Evolutionary conservation across 2,797 vertebrate species (phyloP).

Genomic region (Gymnothorax reevesii): DNA sequence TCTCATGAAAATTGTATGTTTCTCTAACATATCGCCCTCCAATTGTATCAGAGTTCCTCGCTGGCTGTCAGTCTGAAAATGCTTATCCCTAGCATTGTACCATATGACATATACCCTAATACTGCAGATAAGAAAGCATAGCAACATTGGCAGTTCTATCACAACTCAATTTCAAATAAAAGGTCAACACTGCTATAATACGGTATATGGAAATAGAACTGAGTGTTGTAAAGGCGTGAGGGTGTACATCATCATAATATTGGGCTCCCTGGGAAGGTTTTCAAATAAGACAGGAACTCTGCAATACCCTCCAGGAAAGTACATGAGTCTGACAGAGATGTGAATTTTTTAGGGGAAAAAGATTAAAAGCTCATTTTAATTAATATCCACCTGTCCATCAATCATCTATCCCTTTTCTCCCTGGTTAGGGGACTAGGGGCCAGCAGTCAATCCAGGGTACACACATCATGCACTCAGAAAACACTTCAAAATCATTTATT

Average conservation of each 20-base stretch:
- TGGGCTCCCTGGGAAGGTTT: slow-evolving; percentile 2
- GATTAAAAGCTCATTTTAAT: no score
- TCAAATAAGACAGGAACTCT: background rate
- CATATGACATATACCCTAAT: background rate
- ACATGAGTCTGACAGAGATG: background rate
- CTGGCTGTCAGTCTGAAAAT: background rate
- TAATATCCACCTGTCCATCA: no score
- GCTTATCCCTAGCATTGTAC: background rate
- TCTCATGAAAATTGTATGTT: background rate
- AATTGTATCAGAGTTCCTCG: background rate
- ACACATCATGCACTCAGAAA: no score
- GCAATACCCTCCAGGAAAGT: background rate
- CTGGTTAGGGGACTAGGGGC: no score
- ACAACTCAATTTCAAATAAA: background rate
- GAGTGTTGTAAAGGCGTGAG: background rate
- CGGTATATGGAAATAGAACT: background rate
- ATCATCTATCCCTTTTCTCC: no score
- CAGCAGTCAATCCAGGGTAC: no score
- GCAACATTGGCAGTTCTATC: background rate
- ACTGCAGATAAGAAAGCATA: background rate
- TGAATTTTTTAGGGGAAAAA: background rate
- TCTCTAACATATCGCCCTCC: background rate
- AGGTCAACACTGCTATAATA: background rate
- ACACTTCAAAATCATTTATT: no score
- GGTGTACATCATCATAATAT: background rate